phyloP scores from a whole-genome alignment of 2,888 invertebrate species.

The Campoplex capitator region DNA sequence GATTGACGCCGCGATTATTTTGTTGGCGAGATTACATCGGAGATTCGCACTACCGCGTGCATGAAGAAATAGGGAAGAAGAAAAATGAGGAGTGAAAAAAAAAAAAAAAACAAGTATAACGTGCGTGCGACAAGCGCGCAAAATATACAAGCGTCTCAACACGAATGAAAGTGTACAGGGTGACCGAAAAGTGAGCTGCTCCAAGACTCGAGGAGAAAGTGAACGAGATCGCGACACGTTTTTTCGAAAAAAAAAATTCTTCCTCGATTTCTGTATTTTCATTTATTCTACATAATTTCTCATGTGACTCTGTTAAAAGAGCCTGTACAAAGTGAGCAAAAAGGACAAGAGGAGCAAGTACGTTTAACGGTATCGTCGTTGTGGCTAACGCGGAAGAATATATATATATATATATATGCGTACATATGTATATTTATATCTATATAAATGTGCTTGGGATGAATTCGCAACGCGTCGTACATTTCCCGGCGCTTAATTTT shows the following conservation, averaged over 20 bases:
- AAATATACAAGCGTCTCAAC: slow-evolving; percentile 25
- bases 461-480: slow-evolving; percentile 39
- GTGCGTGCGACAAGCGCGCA: slow-evolving; percentile 51
- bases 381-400: slow-evolving; percentile 68
- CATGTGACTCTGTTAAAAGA: neutral
- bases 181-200: neutral
- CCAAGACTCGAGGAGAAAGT: neutral
- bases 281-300: neutral
- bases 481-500: slow-evolving; percentile 16
- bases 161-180: neutral
- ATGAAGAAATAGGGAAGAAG: slow-evolving; percentile 33
- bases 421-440: neutral
- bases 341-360: slow-evolving; percentile 50
- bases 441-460: neutral
- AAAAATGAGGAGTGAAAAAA: neutral
- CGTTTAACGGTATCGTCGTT: slow-evolving; percentile 69
- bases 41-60: slow-evolving; percentile 44
- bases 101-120: neutral
- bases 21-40: slow-evolving; percentile 39
- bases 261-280: neutral
- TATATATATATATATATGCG: slow-evolving; percentile 45
- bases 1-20: slow-evolving; percentile 30
- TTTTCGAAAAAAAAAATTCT: neutral
- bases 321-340: slow-evolving; percentile 13
- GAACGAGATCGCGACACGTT: neutral